A percentile compares a stretch with the other conserved stretches of the same genome.
phyloP scores from a whole-genome alignment of 2,113 vertebrate genomes.

The Perca schrenkii region DNA sequence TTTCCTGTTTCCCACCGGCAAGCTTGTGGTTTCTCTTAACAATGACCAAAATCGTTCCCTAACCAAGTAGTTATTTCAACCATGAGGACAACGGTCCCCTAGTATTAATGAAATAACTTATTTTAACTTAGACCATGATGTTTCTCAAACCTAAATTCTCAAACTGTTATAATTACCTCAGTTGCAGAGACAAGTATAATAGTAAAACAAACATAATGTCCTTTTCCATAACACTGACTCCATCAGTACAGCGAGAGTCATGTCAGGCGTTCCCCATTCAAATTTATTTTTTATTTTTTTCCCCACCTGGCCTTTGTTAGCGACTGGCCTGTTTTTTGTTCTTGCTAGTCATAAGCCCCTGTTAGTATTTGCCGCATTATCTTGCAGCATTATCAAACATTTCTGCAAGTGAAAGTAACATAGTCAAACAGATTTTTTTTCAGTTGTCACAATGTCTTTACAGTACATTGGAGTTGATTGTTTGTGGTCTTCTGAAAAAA shows the following conservation, averaged over 20 bases:
- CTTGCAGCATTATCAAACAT: not conserved
- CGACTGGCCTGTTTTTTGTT: not conserved
- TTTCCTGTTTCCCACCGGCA: not conserved
- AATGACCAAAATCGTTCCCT: not conserved
- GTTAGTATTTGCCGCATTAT: not conserved
- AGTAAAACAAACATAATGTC: not conserved
- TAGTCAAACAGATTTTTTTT: not conserved
- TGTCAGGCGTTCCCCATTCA: no score
- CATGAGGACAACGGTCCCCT: not conserved
- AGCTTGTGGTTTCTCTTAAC: not conserved
- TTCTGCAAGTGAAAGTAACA: not conserved
- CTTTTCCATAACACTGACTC: no score
- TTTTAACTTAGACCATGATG: not conserved
- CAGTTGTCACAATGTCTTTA: conserved; percentile 38
- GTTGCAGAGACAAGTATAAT: not conserved
- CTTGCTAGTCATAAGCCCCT: not conserved
- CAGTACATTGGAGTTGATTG: conserved; percentile 28
- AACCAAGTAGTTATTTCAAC: not conserved
- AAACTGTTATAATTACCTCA: not conserved
- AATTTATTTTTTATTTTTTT: no score
- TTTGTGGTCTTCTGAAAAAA: conserved; percentile 10
- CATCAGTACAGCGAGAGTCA: no score
- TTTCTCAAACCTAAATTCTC: not conserved
- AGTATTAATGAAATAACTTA: not conserved
- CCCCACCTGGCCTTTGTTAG: not conserved